Conservation (phyloP, 2,113 vertebrate genomes). For the Brachyhypopomus gauderio region DNA sequence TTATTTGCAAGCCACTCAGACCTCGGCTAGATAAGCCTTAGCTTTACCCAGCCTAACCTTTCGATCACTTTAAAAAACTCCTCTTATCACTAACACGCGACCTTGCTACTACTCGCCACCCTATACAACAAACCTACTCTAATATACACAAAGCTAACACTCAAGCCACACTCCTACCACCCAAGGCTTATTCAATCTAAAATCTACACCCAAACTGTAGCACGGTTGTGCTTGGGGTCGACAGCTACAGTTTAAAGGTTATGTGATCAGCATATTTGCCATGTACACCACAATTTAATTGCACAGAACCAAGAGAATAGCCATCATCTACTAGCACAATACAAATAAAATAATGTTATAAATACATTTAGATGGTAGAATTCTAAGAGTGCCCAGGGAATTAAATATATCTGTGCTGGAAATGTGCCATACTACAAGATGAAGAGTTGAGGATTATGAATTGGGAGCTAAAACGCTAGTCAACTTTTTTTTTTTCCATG, state of each 20-base stretch:
- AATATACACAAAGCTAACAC: not conserved
- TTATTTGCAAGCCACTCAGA: conserved; percentile 23
- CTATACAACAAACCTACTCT: not conserved
- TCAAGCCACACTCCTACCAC: not conserved
- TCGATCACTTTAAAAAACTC: not conserved
- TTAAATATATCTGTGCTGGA: conserved; percentile 16
- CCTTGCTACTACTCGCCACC: not conserved
- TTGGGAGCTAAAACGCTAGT: conserved; percentile 17
- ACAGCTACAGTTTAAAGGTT: not conserved
- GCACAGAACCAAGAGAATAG: not conserved
- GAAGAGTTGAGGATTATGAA: not conserved
- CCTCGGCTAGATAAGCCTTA: conserved; percentile 23
- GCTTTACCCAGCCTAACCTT: not conserved
- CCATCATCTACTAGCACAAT: not conserved
- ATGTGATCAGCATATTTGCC: conserved; percentile 14
- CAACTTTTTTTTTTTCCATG: conserved; percentile 42
- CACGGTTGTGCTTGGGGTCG: conserved; percentile 14
- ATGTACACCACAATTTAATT: not conserved
- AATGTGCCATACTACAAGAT: conserved; percentile 13
- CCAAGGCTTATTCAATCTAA: conserved; percentile 4
- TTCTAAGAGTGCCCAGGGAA: not conserved
- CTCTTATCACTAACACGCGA: not conserved
- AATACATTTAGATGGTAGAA: not conserved
- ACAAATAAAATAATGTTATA: too few relatives aligned
- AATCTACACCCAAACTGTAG: conserved; percentile 12